Evolutionary conservation across 2,888 invertebrate genomes (phyloP).

Genomic region (Hirtodrosophila duncani): DNA sequence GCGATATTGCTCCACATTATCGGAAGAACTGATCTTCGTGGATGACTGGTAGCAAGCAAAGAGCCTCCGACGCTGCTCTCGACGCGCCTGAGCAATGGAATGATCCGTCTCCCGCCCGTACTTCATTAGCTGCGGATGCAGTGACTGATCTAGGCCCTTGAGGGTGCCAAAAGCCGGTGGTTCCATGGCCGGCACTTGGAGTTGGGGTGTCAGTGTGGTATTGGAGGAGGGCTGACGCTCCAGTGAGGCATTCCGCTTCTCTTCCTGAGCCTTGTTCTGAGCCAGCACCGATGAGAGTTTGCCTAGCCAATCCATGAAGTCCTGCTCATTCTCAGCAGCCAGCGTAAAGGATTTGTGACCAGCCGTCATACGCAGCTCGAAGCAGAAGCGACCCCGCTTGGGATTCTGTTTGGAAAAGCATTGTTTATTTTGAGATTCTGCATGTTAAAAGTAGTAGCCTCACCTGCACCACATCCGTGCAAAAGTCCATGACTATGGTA

Average conservation of each 20-base stretch:
- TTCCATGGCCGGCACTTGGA: slow-evolving; percentile 77
- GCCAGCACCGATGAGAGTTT: slow-evolving; percentile 91
- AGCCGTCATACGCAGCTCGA: slow-evolving; percentile 91
- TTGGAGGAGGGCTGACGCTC: slow-evolving; percentile 82
- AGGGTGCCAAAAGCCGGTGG: slow-evolving; percentile 88
- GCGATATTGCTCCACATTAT: slow-evolving; percentile 86
- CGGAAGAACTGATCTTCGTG: slow-evolving; percentile 77
- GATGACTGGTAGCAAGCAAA: slow-evolving; percentile 84
- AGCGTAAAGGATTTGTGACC: slow-evolving; percentile 92
- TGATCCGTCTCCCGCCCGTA: slow-evolving; percentile 94
- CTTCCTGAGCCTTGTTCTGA: slow-evolving; percentile 89
- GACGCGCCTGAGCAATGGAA: slow-evolving; percentile 88
- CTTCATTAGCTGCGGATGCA: slow-evolving; percentile 93
- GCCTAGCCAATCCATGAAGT: slow-evolving; percentile 89
- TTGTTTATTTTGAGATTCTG: background rate
- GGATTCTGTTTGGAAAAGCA: slow-evolving; percentile 83
- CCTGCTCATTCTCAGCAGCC: slow-evolving; percentile 91
- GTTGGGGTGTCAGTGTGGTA: slow-evolving; percentile 71
- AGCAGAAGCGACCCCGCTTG: slow-evolving; percentile 90
- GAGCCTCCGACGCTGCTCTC: slow-evolving; percentile 88
- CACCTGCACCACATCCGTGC: slow-evolving; percentile 91
- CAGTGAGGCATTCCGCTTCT: slow-evolving; percentile 84
- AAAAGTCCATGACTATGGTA: slow-evolving; percentile 95
- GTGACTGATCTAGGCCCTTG: slow-evolving; percentile 92
- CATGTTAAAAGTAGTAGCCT: background rate